Conservation (phyloP, 2,888 invertebrate species). For the Scaptomyza polygonia region DNA sequence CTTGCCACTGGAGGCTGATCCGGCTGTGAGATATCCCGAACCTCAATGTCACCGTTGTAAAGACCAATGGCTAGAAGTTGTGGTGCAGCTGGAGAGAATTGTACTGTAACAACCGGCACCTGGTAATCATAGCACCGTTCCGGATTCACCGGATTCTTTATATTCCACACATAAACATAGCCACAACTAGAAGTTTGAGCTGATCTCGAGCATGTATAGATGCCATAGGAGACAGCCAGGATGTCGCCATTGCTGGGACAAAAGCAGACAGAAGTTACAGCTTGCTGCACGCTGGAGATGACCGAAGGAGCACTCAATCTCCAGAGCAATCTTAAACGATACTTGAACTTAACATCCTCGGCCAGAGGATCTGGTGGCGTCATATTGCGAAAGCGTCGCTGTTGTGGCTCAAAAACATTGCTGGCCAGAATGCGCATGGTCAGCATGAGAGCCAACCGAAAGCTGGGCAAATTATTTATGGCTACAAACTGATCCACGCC, state of each 20-base stretch:
- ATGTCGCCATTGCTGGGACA: constrained; percentile 89
- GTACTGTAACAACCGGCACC: constrained; percentile 88
- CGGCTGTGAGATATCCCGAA: constrained; percentile 89
- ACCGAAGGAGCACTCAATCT: constrained; percentile 82
- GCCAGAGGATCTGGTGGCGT: constrained; percentile 87
- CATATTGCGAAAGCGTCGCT: constrained; percentile 89
- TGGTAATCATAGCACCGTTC: constrained; percentile 88
- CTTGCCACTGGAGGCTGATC: constrained; percentile 85
- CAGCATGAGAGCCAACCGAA: constrained; percentile 87
- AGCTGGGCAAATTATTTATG: constrained; percentile 81
- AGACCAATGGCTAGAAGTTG: constrained; percentile 91
- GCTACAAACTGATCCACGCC: constrained; percentile 76
- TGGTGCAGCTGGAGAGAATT: constrained; percentile 89
- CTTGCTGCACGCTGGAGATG: constrained; percentile 83
- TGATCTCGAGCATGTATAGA: constrained; percentile 85
- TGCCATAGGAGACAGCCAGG: constrained; percentile 91
- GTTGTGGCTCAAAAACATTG: constrained; percentile 87
- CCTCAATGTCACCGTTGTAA: constrained; percentile 88
- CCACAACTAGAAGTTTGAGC: constrained; percentile 86
- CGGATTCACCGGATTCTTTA: constrained; percentile 91
- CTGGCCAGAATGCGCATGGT: constrained; percentile 90
- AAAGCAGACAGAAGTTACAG: constrained; percentile 88
- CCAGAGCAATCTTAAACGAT: constrained; percentile 89
- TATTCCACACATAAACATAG: constrained; percentile 90
- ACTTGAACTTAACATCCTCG: constrained; percentile 88